These are phyloP conservation scores for Battus philenor DNA, from an alignment of 1,140 invertebrate genomes.

Conservation along the genomic window DNA sequence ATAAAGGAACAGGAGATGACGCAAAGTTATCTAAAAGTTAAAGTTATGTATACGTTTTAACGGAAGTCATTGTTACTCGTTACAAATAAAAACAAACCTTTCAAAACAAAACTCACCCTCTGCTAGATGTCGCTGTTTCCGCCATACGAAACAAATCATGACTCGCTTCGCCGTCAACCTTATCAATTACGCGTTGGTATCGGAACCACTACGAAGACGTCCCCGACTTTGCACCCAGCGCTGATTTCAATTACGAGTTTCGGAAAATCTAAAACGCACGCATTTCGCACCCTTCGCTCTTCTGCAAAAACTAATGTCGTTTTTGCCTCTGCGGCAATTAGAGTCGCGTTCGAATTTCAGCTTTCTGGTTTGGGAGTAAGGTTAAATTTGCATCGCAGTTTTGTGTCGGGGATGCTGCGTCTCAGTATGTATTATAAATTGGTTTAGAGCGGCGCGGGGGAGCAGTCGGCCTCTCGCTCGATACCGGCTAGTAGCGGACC, in stretches of 20 bases:
- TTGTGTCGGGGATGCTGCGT: slow-evolving; percentile 62
- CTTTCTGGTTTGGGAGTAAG: slow-evolving; percentile 20
- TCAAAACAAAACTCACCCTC: no score
- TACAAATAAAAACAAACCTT: no score
- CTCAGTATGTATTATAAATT: slow-evolving; percentile 75
- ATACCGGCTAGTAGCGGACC: slow-evolving; percentile 62
- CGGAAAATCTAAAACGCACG: slow-evolving; percentile 50
- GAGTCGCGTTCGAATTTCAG: slow-evolving; percentile 17
- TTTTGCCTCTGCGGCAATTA: slow-evolving; percentile 69
- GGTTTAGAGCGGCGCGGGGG: slow-evolving; percentile 70
- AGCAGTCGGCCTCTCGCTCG: slow-evolving; percentile 56
- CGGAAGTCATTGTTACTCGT: no score
- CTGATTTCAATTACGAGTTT: slow-evolving; percentile 56
- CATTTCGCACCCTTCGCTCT: slow-evolving; percentile 68
- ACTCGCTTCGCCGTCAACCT: not conserved
- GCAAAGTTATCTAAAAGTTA: no score
- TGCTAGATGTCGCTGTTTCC: slow-evolving; percentile 9
- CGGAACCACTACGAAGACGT: not conserved
- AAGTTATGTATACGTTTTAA: no score
- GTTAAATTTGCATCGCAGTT: slow-evolving; percentile 30
- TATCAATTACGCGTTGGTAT: not conserved
- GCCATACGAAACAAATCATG: not conserved
- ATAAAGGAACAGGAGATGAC: no score
- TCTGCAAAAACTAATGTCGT: slow-evolving; percentile 60
- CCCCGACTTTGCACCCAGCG: slow-evolving; percentile 16